Evolutionary conservation across 2,888 invertebrate species (phyloP).

Genomic region (Priocnemis perturbator): DNA sequence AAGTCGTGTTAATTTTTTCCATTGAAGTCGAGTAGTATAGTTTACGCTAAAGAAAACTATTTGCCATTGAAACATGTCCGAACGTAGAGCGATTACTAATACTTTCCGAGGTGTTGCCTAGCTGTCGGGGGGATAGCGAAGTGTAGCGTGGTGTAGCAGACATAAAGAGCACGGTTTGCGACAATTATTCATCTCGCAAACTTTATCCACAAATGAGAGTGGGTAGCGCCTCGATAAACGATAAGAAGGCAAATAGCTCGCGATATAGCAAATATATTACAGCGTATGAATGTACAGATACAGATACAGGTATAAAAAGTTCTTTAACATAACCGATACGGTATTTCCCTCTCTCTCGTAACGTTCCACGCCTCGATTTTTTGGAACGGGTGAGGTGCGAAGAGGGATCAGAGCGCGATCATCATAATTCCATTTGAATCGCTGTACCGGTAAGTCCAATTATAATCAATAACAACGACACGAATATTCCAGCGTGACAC

Average conservation of each 20-base stretch:
- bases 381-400: too few relatives aligned
- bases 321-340: constrained; percentile 42
- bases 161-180: not conserved
- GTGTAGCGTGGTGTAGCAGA: not conserved
- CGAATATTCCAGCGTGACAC: constrained; percentile 65
- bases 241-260: not conserved
- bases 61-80: too few relatives aligned
- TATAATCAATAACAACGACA: constrained; percentile 65
- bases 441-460: constrained; percentile 63
- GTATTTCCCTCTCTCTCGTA: constrained; percentile 24
- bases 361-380: constrained; percentile 31
- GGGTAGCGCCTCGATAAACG: not conserved
- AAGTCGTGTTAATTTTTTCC: constrained; percentile 29
- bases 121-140: too few relatives aligned
- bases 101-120: too few relatives aligned
- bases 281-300: constrained; percentile 35
- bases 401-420: constrained; percentile 47
- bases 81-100: too few relatives aligned
- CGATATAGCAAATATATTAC: constrained; percentile 19
- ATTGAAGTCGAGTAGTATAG: not conserved
- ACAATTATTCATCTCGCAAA: not conserved
- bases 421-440: constrained; percentile 53
- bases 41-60: not conserved
- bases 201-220: not conserved
- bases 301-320: constrained; percentile 35